These are phyloP conservation scores for Lytechinus variegatus DNA, from an alignment of 35 echinoderm and acorn worm species.

Conservation along the genomic window DNA sequence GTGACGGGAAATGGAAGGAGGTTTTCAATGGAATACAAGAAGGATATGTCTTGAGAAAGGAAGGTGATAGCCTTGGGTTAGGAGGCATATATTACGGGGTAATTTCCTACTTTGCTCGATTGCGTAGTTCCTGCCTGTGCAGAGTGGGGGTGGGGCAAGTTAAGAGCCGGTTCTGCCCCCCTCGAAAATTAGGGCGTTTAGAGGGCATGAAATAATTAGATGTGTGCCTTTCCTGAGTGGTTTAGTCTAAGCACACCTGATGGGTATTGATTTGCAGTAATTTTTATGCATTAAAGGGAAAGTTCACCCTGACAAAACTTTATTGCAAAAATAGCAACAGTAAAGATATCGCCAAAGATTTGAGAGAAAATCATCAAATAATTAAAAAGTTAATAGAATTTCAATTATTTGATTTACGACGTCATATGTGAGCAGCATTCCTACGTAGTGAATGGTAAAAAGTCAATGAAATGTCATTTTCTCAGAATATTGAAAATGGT, in stretches of 20 bases:
- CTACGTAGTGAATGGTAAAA: no score
- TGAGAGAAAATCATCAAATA: no score
- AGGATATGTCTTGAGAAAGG: neutral
- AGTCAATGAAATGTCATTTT: no score
- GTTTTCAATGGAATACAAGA: neutral
- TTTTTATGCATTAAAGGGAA: no score
- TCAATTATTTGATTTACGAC: no score
- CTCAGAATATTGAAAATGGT: no score
- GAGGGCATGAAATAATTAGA: neutral
- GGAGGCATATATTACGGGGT: constrained; percentile 9
- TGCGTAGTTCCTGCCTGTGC: neutral
- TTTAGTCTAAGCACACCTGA: neutral
- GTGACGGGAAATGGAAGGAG: constrained; percentile 16
- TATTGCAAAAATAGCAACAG: no score
- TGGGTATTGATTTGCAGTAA: no score
- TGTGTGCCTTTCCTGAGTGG: neutral
- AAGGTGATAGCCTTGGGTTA: neutral
- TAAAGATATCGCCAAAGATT: no score
- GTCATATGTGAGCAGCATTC: no score
- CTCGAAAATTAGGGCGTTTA: neutral
- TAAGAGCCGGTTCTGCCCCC: neutral
- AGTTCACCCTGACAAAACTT: no score
- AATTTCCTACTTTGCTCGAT: neutral
- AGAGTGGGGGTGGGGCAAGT: neutral
- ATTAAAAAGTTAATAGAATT: no score